These are phyloP conservation scores for Selenia dentaria DNA, from an alignment of 2,888 invertebrate genomes.

Conservation along the genomic window DNA sequence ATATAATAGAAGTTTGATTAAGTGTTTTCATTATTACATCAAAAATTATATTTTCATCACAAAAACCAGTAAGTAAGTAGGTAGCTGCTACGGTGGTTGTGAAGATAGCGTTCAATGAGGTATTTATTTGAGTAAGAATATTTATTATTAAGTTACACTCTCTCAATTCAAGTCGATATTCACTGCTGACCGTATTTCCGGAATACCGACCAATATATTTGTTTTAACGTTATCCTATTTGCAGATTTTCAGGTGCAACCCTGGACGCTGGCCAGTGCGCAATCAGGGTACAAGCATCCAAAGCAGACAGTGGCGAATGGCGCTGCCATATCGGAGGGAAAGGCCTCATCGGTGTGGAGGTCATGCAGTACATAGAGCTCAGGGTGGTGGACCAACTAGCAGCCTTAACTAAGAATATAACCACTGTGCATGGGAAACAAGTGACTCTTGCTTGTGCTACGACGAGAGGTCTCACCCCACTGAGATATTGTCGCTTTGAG, in stretches of 20 bases:
- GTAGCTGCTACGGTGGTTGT: no score
- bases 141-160: no score
- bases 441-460: slow-evolving; percentile 69
- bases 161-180: no score
- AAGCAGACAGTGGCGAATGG: slow-evolving; percentile 70
- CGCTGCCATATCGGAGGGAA: slow-evolving; percentile 72
- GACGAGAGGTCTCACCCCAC: slow-evolving; percentile 54
- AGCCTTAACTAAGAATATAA: slow-evolving; percentile 56
- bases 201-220: no score
- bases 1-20: no score
- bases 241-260: slow-evolving; percentile 62
- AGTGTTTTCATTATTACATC: no score
- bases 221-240: no score
- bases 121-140: no score
- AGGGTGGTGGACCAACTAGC: slow-evolving; percentile 65
- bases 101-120: no score
- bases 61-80: no score
- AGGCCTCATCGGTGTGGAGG: slow-evolving; percentile 52
- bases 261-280: slow-evolving; percentile 68
- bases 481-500: slow-evolving; percentile 79
- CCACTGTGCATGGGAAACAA: slow-evolving; percentile 53
- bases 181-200: no score
- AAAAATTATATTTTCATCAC: no score
- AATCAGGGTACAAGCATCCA: slow-evolving; percentile 53
- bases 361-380: slow-evolving; percentile 56